Percentiles rank a stretch among this genome's conserved stretches.
These are phyloP conservation scores for Tichodroma muraria DNA, from an alignment of 2,113 vertebrate genomes.

Conservation along the genomic window DNA sequence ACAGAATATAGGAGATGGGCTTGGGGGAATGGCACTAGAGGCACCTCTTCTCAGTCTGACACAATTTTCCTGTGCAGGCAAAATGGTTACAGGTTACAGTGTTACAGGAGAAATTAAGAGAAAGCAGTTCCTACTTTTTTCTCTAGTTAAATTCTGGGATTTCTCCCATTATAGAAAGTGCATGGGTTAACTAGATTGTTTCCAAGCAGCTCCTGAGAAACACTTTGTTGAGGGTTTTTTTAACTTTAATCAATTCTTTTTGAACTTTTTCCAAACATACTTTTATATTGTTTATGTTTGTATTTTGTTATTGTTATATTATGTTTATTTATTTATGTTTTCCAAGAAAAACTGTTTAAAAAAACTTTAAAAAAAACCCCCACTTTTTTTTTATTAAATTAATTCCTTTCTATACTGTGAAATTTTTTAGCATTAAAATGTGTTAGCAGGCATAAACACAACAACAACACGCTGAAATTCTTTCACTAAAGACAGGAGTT, in stretches of 20 bases:
- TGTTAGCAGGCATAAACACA: background rate
- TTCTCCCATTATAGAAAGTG: background rate
- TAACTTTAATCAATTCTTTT: background rate
- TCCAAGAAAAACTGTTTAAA: background rate
- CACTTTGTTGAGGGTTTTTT: background rate
- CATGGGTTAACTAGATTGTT: background rate
- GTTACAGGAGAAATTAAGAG: background rate
- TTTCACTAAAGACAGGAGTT: background rate
- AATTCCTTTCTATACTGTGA: background rate
- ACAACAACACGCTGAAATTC: background rate
- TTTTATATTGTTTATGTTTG: too few species aligned
- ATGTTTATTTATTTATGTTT: too few species aligned
- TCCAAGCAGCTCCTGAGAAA: background rate
- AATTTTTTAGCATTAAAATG: background rate
- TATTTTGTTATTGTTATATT: too few species aligned
- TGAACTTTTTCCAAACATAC: background rate
- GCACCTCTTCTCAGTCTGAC: background rate
- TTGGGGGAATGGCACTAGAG: background rate
- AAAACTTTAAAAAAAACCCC: fast-evolving
- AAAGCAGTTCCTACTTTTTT: background rate
- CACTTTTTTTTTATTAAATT: background rate
- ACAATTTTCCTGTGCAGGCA: background rate
- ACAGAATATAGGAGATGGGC: background rate
- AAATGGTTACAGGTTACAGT: background rate
- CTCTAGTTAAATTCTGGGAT: background rate